Evolutionary conservation across 2,888 invertebrate species (phyloP).

Genomic region (Drosophila paramelanica): DNA sequence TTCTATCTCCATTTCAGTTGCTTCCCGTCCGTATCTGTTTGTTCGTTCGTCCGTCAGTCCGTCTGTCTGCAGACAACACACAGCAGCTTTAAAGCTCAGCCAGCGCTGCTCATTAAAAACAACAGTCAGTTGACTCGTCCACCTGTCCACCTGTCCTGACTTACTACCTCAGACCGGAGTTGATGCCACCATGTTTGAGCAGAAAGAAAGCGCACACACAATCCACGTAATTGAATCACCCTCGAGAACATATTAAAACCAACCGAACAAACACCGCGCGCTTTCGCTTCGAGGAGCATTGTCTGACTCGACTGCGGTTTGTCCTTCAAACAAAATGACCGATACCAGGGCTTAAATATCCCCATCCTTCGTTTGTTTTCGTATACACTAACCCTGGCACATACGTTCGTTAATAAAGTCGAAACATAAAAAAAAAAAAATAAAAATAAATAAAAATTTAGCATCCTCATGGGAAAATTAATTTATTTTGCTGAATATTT

Average conservation of each 20-base stretch:
- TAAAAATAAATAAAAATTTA: too few species aligned
- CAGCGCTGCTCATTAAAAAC: conserved; percentile 65
- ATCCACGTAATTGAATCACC: conserved; percentile 77
- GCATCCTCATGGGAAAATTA: too few species aligned
- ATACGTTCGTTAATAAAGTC: not conserved
- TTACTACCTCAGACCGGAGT: conserved; percentile 34
- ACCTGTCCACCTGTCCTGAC: conserved; percentile 53
- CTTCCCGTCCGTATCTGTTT: not conserved
- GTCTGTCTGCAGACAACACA: conserved; percentile 29
- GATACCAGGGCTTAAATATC: conserved; percentile 60
- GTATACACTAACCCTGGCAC: conserved; percentile 9
- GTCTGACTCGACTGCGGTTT: conserved; percentile 67
- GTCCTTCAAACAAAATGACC: conserved; percentile 75
- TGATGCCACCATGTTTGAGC: conserved; percentile 48
- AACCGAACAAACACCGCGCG: conserved; percentile 48
- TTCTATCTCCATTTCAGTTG: conserved; percentile 1
- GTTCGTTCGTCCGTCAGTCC: not conserved
- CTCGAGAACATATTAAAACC: conserved; percentile 78
- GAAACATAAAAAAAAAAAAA: too few species aligned
- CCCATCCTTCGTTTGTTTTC: conserved; percentile 29
- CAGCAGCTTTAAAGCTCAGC: conserved; percentile 57
- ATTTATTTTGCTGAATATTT: too few species aligned
- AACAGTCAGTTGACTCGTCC: conserved; percentile 62
- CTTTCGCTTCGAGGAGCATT: conserved; percentile 40
- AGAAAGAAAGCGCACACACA: conserved; percentile 51